Base-by-base conservation (phyloP, 2,113 vertebrate genomes). In the Poeciliopsis retropinna region DNA sequence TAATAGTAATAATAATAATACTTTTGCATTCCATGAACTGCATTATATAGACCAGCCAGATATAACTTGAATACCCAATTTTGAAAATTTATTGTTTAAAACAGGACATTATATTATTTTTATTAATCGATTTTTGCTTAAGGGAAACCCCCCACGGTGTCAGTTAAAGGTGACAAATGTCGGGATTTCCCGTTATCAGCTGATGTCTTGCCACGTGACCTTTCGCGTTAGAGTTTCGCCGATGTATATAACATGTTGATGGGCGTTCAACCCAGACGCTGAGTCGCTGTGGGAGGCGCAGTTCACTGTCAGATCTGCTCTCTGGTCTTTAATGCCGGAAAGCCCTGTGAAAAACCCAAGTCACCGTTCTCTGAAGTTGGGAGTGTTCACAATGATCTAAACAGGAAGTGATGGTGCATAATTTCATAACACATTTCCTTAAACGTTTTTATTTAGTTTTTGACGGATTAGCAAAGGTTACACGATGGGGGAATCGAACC, bases 161-260 rank as follows among this genome's bases (percentile, higher is more conserved):
- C n/a, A 47, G 30, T 11, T 11, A 63, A 77, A 88, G 76, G 82
- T 81, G 85, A 91, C 76, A 69, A 60, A 37, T 75, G 4, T 1
- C 25, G 88, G 89, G 86, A 89, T 89, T 86, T 85, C 91, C 90
- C 86, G 28, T 51, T 6, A 44, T 82, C 88, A 87, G 75, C 77
- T 85, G 88, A 67, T 17, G 9, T 10, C 2, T 64, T 27, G 2
- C 25, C 12, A 47, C 67, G 37, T 67, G 77, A 64, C 19, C 70
- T 0, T 0, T 51, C 22, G 1, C 5, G 65, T 17, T n/a, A 62
- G 15, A 0, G 22, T 25, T n/a, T 11, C 37, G 5, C 51, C 11
- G 82, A 67, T 54, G 2, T 47, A 1, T 32, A 78, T 66, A 72
- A n/a, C 44, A 78, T 27, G 17, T 0, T 60, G 78, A 79, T 70